Percentiles rank a stretch among this genome's conserved stretches.
Evolutionary conservation across 2,888 invertebrate genomes (phyloP).

Genomic region (Ectemnius cavifrons): DNA sequence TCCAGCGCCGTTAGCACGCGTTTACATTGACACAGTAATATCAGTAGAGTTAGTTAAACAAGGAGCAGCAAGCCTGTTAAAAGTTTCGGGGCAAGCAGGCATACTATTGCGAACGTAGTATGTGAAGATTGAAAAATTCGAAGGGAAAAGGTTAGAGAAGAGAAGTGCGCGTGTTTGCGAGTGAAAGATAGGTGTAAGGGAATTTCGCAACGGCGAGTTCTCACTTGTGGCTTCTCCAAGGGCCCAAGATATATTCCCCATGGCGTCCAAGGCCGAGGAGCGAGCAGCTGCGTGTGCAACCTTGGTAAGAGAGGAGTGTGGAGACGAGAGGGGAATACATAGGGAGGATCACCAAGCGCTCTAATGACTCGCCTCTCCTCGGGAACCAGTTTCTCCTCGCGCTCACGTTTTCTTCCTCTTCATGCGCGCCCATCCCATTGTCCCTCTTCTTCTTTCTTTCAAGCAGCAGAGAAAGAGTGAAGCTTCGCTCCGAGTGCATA

Average conservation of each 20-base stretch:
- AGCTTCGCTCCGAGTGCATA: too few relatives aligned
- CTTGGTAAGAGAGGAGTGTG: not conserved
- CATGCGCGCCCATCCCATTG: not conserved
- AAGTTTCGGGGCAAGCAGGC: too few relatives aligned
- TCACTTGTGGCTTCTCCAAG: not conserved
- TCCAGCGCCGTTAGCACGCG: too few relatives aligned
- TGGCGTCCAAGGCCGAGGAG: conserved; percentile 38
- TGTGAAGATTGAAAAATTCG: too few relatives aligned
- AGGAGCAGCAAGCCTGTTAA: too few relatives aligned
- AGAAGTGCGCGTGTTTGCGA: not conserved
- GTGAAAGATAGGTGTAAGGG: not conserved
- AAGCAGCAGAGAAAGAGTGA: not conserved
- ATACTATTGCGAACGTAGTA: too few relatives aligned
- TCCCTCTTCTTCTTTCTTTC: not conserved
- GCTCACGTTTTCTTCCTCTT: conserved; percentile 11
- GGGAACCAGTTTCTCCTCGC: conserved; percentile 55
- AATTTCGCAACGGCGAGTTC: not conserved
- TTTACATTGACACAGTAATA: too few relatives aligned
- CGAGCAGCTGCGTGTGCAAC: too few relatives aligned
- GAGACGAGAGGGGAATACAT: conserved; percentile 6
- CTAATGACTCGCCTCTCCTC: conserved; percentile 29
- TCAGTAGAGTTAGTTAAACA: too few relatives aligned
- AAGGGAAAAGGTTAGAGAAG: too few relatives aligned
- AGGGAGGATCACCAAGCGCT: conserved; percentile 32
- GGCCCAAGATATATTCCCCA: conserved; percentile 21